Conservation (phyloP, 2,113 vertebrate genomes). For the Chlorocebus sabaeus region DNA sequence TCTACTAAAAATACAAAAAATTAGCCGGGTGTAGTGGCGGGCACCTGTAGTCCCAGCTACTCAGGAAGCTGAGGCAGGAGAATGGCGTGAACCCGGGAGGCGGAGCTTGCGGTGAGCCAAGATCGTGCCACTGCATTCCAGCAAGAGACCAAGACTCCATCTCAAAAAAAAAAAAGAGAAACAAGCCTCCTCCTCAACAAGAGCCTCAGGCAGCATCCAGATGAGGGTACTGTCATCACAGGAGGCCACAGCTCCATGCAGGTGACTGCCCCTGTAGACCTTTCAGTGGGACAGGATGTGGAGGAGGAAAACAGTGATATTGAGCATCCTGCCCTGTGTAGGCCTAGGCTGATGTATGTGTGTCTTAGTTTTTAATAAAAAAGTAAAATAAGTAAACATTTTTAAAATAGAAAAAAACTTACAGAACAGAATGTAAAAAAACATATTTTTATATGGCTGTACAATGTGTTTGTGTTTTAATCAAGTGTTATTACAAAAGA, state of each 20-base stretch:
- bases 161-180: too few relatives aligned
- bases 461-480: neutral
- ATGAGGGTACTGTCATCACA: neutral
- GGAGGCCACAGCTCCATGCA: neutral
- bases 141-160: too few relatives aligned
- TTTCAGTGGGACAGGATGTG: neutral
- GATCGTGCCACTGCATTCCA: too few relatives aligned
- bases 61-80: too few relatives aligned
- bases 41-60: too few relatives aligned
- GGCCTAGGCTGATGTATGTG: neutral
- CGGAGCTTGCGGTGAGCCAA: too few relatives aligned
- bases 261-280: neutral
- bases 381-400: neutral
- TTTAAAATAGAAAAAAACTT: neutral
- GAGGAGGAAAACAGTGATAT: too few relatives aligned
- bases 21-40: fast-evolving
- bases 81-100: too few relatives aligned
- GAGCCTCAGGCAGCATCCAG: neutral
- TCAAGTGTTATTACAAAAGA: neutral
- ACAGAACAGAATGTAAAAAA: neutral
- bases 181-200: neutral
- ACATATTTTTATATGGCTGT: neutral
- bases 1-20: too few relatives aligned
- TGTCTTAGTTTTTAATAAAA: neutral
- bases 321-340: neutral